Percentiles rank a stretch among this genome's conserved stretches.
Evolutionary conservation across 1,140 invertebrate species (phyloP).

Genomic region (Telenomus remus): DNA sequence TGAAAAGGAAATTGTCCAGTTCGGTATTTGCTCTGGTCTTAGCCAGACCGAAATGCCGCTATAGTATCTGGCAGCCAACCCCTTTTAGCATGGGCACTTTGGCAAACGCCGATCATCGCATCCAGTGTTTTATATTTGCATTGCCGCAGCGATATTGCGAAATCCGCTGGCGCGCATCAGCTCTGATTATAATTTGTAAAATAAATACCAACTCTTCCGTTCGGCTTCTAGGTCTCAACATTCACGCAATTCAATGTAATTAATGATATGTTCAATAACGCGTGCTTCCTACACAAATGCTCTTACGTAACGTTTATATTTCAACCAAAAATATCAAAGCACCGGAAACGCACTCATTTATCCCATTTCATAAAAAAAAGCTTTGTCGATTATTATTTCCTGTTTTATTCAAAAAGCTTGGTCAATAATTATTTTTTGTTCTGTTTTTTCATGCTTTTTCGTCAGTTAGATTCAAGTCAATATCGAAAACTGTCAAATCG

Average conservation of each 20-base stretch:
- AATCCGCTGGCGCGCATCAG: conserved; percentile 49
- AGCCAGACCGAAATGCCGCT: conserved; percentile 35
- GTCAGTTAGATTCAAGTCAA: no score
- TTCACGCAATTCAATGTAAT: conserved; percentile 43
- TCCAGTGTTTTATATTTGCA: conserved; percentile 55
- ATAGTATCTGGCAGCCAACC: conserved; percentile 36
- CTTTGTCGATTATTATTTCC: no score
- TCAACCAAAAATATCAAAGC: background rate
- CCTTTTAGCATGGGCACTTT: conserved; percentile 42
- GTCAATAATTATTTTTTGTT: no score
- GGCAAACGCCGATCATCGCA: conserved; percentile 52
- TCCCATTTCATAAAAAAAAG: no score
- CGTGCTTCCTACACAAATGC: background rate
- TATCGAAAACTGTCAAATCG: no score
- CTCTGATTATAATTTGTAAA: conserved; percentile 55
- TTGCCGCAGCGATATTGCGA: conserved; percentile 50
- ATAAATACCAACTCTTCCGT: conserved; percentile 48
- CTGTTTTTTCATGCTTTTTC: no score
- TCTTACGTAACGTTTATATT: conserved; percentile 6
- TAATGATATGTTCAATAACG: conserved; percentile 36
- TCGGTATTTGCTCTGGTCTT: conserved; percentile 42
- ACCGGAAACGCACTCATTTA: no score
- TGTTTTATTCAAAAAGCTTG: no score
- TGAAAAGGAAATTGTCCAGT: conserved; percentile 45
- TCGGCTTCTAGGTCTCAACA: conserved; percentile 35